Base-by-base conservation (phyloP, 1,140 invertebrate species). In the Hypothenemus hampei region DNA sequence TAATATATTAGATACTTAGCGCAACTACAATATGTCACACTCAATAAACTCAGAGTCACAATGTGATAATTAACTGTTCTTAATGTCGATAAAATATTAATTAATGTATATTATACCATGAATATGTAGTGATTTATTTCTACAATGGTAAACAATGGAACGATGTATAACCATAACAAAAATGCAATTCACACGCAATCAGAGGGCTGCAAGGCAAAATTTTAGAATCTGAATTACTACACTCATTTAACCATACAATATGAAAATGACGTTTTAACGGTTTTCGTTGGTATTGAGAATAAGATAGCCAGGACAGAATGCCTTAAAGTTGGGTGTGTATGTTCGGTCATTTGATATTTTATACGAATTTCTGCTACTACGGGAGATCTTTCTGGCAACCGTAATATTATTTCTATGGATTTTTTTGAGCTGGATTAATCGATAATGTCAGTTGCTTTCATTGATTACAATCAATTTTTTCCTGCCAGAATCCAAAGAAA, bases 1-100 rank as follows among this genome's bases (percentile, higher is more conserved):
- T 7, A 80, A 99, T 22, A 93, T 99, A 70, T 71, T 99, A 45
- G 97, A 99, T 70, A 99, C 97, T 0, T 99, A 99, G 70, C 97
- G 91, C 69, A 99, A 99, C 73, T 95, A 99, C 65, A 99, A 99
- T 80, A 96, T 94, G n/a, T 88, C 90, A 40, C 93, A n/a, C n/a
- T n/a, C n/a, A n/a, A n/a, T n/a, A n/a, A n/a, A n/a, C n/a, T n/a
- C n/a, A n/a, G n/a, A n/a, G n/a, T n/a, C n/a, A 98, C 68, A 93
- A 92, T 79, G 92, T 96, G 81, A 20, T 11, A 36, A 36, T 20
- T 48, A 7, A 20, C 15, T 37, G 10, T 37, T 37, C 7, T 7
- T 11, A 37, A 7, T 48, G 22, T 47, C n/a, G n/a, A n/a, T n/a
- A n/a, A n/a, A n/a, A n/a, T n/a, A n/a, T 49, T 46, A 45, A 19